Conservation (phyloP, 1,140 invertebrate genomes). For the Drosophila miranda region DNA sequence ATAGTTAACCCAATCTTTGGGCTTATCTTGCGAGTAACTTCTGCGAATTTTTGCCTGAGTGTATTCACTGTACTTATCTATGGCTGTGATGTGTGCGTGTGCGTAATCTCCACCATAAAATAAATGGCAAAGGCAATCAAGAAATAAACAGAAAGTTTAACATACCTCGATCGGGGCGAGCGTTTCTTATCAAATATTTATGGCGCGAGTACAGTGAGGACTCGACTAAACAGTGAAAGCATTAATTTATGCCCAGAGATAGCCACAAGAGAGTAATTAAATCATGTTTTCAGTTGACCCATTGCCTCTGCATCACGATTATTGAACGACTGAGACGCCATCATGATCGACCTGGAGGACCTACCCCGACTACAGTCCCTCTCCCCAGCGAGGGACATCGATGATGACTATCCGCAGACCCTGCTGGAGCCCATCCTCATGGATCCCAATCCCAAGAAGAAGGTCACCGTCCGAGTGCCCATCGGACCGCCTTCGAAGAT, state of each 20-base stretch:
- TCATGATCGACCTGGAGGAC: slow-evolving; percentile 75
- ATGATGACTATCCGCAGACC: slow-evolving; percentile 32
- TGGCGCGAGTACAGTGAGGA: slow-evolving; percentile 20
- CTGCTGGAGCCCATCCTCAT: slow-evolving; percentile 8
- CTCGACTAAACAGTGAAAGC: not conserved
- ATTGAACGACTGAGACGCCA: slow-evolving; percentile 19
- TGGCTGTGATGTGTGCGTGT: slow-evolving; percentile 3
- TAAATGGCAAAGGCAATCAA: slow-evolving; percentile 34
- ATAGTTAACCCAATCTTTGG: no score
- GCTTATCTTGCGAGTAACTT: slow-evolving; percentile 10
- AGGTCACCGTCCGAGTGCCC: slow-evolving; percentile 30
- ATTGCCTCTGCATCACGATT: slow-evolving; percentile 20
- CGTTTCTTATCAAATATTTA: slow-evolving; percentile 49
- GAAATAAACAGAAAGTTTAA: slow-evolving; percentile 43
- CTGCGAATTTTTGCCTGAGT: not conserved
- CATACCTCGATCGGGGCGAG: slow-evolving; percentile 38
- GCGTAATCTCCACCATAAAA: slow-evolving; percentile 34
- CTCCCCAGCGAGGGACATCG: slow-evolving; percentile 67
- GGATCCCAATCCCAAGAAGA: slow-evolving; percentile 37
- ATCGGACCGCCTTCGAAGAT: slow-evolving; percentile 45
- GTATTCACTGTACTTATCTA: slow-evolving; percentile 41
- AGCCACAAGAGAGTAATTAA: not conserved
- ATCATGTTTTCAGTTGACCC: slow-evolving; percentile 34
- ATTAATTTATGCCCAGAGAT: no score
- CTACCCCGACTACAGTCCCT: slow-evolving; percentile 76